phyloP scores from a whole-genome alignment of 2,888 invertebrate species.

The Cephus pulcher region DNA sequence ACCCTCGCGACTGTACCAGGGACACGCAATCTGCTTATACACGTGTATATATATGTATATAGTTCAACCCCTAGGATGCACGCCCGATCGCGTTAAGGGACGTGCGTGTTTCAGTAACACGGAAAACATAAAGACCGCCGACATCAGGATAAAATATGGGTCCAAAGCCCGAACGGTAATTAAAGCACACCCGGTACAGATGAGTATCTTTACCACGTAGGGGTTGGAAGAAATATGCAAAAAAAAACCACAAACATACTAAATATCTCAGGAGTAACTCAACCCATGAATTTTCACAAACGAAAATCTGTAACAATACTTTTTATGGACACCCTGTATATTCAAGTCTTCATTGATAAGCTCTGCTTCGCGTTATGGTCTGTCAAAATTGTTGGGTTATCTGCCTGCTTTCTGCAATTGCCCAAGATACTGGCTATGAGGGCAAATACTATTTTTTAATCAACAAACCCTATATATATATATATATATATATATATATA shows the following conservation, averaged over 20 bases:
- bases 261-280: not conserved
- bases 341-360: not conserved
- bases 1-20: slow-evolving; percentile 7
- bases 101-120: slow-evolving; percentile 41
- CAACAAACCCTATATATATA: too few relatives aligned
- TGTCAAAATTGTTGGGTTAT: not conserved
- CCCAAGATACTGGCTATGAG: not conserved
- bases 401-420: not conserved
- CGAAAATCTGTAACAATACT: not conserved
- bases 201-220: not conserved
- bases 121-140: slow-evolving; percentile 47
- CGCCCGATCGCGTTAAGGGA: slow-evolving; percentile 13
- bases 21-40: slow-evolving; percentile 23
- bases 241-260: too few relatives aligned
- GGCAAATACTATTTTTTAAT: not conserved
- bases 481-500: too few relatives aligned
- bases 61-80: not conserved
- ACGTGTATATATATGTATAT: not conserved
- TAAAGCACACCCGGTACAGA: slow-evolving; percentile 28
- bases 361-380: not conserved
- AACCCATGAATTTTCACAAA: not conserved
- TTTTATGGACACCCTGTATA: not conserved
- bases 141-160: slow-evolving; percentile 46
- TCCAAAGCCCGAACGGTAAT: slow-evolving; percentile 45
- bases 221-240: not conserved